Percentiles rank a stretch among this genome's conserved stretches.
Conservation (phyloP, 2,888 invertebrate species). For the Sympetrum striolatum region DNA sequence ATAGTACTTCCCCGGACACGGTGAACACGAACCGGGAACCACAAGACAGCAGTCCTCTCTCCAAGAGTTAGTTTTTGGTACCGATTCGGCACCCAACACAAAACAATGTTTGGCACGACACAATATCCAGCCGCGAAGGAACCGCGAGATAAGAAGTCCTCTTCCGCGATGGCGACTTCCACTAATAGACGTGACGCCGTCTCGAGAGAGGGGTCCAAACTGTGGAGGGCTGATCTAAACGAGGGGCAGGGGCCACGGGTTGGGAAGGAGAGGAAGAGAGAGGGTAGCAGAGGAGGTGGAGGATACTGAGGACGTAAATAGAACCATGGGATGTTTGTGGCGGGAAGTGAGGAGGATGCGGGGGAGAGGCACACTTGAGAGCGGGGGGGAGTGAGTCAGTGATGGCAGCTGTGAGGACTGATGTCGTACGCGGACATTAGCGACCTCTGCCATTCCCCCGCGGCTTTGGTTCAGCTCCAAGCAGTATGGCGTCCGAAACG, state of each 20-base stretch:
- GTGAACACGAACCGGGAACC: not conserved
- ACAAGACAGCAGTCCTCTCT: not conserved
- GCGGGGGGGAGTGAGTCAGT: not conserved
- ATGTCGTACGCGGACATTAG: not conserved
- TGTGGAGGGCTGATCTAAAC: not conserved
- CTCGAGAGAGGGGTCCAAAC: slow-evolving; percentile 27
- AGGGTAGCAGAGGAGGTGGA: not conserved
- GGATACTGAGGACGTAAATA: not conserved
- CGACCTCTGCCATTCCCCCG: not conserved
- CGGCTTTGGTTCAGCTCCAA: not conserved
- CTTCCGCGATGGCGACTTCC: not conserved
- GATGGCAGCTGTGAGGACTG: not conserved
- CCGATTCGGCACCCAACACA: not conserved
- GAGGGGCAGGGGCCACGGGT: not conserved
- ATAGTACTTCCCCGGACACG: slow-evolving; percentile 34
- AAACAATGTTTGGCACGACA: not conserved
- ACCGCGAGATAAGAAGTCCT: not conserved
- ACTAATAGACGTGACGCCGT: slow-evolving; percentile 25
- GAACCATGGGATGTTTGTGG: not conserved
- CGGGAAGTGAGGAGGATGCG: not conserved
- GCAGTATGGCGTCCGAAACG: not conserved
- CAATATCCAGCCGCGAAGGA: not conserved
- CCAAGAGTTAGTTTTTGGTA: not conserved
- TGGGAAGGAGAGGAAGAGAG: not conserved
- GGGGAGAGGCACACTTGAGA: not conserved